These are phyloP conservation scores for Xiphophorus birchmanni DNA, from an alignment of 2,797 vertebrate species.

Conservation along the genomic window DNA sequence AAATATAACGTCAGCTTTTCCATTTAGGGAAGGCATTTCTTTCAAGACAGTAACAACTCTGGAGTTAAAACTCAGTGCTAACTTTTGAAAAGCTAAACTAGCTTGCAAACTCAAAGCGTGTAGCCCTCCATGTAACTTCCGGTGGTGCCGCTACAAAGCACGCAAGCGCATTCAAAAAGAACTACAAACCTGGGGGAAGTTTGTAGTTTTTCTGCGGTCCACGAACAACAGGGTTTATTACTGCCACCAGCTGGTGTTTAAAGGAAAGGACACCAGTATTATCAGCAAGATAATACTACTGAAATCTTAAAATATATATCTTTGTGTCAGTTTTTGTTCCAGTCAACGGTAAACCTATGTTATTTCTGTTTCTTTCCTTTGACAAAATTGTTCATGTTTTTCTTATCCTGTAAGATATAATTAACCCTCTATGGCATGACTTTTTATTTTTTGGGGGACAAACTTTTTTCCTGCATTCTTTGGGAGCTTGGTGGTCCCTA, in stretches of 20 bases:
- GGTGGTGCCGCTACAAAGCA: background rate
- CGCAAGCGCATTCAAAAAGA: conserved; percentile 4
- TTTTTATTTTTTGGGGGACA: no score
- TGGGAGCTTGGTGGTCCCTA: no score
- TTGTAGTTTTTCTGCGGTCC: conserved; percentile 20
- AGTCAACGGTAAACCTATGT: background rate
- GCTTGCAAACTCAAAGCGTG: conserved; percentile 33
- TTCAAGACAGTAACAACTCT: background rate
- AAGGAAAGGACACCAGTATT: background rate
- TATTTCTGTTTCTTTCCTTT: background rate
- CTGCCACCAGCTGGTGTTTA: background rate
- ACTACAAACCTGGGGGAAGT: background rate
- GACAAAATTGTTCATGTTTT: background rate
- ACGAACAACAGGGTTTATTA: background rate
- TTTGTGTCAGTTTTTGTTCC: background rate
- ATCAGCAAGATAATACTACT: background rate
- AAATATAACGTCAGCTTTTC: conserved; percentile 78
- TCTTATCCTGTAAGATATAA: background rate
- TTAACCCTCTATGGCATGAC: no score
- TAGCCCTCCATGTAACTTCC: conserved; percentile 31
- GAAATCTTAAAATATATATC: background rate
- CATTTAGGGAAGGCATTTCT: conserved; percentile 66
- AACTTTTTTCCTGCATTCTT: no score
- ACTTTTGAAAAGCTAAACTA: conserved; percentile 47
- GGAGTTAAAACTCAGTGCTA: conserved; percentile 10